Base-by-base conservation (phyloP, 2,113 vertebrate genomes). In the Columbina picui region DNA sequence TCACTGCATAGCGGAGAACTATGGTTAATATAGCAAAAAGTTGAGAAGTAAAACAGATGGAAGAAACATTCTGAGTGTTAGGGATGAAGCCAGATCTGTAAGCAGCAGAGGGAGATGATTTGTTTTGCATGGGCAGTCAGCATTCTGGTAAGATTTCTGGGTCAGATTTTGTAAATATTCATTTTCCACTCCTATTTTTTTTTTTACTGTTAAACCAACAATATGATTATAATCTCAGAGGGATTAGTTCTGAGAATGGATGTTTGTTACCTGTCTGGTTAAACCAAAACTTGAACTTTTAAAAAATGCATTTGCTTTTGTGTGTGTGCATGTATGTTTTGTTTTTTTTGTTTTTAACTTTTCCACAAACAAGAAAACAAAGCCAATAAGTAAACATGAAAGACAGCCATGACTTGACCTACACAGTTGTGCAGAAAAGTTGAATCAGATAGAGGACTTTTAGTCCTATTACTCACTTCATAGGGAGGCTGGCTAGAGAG, bases 31-130 rank as follows among this genome's bases (percentile, higher is more conserved):
- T 82, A 89, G 78, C 67, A 90, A 81, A 57, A 79, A 94, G 15
- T 76, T 2, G 6, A 87, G 74, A 95, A 91, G 82, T 68, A 69
- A 95, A 97, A 83, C 93, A 96, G 91, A 95, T 89, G 84, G 94
- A 94, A 89, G 89, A 91, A 85, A 38, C 14, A 38, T 67, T 89
- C 32, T 60, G 15, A 71, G 70, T 50, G 53, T 49, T 75, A 94
- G 70, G 14, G 26, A 93, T 30, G 43, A 95, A 91, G 43, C 15
- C 36, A 83, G 43, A 91, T 36, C n/a, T 45, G 47, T 65, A 86
- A 86, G 56, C 52, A 75, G 27, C 45, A 61, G 84, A 95, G 43
- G 36, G 30, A 93, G 39, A 34, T 50, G 19, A 93, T 39, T 38
- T 73, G 49, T 85, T 96, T 93, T 76, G n/a, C 53, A 61, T 49